Conservation (phyloP, 30 jellyfish, hydroid and myxozoan genomes). For the Kudoa iwatai region DNA sequence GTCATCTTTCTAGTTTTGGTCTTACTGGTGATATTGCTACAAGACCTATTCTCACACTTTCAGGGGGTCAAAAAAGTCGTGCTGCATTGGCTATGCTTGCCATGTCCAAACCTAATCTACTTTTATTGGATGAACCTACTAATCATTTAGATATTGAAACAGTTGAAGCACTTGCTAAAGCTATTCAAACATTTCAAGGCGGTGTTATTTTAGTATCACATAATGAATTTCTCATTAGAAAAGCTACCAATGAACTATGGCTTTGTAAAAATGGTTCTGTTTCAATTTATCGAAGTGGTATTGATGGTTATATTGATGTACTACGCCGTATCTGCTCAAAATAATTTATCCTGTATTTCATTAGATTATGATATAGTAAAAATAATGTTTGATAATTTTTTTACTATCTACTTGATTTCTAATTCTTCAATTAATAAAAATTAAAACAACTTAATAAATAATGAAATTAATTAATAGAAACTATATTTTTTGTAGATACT, state of each 20-base stretch:
- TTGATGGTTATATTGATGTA: slow-evolving; percentile 45
- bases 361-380: no score
- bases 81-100: slow-evolving; percentile 84
- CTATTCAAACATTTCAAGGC: slow-evolving; percentile 63
- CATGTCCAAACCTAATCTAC: slow-evolving; percentile 54
- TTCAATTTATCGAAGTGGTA: slow-evolving; percentile 40
- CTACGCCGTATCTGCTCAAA: no score
- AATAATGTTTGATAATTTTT: no score
- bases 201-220: slow-evolving; percentile 76
- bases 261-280: slow-evolving; percentile 45
- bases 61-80: slow-evolving; percentile 91
- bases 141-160: slow-evolving; percentile 93
- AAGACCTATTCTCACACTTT: slow-evolving; percentile 48
- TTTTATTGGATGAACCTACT: slow-evolving; percentile 92
- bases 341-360: no score
- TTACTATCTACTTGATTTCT: no score
- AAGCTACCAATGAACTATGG: slow-evolving; percentile 81
- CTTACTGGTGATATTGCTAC: slow-evolving; percentile 66
- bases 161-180: slow-evolving; percentile 73
- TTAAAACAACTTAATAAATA: no score
- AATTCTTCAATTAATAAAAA: no score
- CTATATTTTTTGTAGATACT: no score
- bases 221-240: slow-evolving; percentile 58
- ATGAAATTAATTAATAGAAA: no score
- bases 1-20: slow-evolving; percentile 58